Evolutionary conservation across 2,113 vertebrate genomes (phyloP), one percentile per base, ranked within the genome.

Genomic region (Cyanocitta stelleri): DNA sequence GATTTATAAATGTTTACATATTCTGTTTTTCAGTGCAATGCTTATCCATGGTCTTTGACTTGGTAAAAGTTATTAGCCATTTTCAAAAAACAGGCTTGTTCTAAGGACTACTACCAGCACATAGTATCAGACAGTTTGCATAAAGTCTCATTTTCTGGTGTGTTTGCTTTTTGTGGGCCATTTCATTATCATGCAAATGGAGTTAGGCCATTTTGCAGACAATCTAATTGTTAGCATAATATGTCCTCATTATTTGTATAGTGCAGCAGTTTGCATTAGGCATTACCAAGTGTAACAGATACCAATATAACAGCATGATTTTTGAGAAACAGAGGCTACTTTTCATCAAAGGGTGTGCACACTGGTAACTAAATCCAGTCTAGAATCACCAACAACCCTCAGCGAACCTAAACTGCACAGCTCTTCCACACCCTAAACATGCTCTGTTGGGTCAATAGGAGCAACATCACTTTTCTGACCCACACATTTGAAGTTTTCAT

Each of bases 121-220:
- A 24, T 6, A 58, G 39, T 48, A 62, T 59, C 37, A 92, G 43
- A 39, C 15, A 68, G 46, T 88, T 88, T 82, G 20, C 37, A 89
- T 49, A 61, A 89, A 91, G 58, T 75, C 69, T 85, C 20, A 83
- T 95, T 97, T 95, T 94, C 87, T 91, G 69, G 63, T 39, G 4
- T 91, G 49, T 91, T 96, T 88, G 85, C 15, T 87, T 95, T 95
- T 86, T 91, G 78, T 90, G 48, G 55, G 64, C 72, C 14, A n/a
- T 83, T 90, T 95, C 55, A 92, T 94, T 93, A 90, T 51, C 68
- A 92, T 95, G 78, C 71, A 93, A 95, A 96, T 78, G 12, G 67
- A 89, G 85, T 41, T 52, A 48, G 67, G 56, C 27, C 55, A 84
- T 91, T 94, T 91, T 94, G 75, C 87, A 91, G 78, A 33, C 81